Evolutionary conservation across 2,113 vertebrate genomes (phyloP).

Genomic region (Entelurus aequoreus): DNA sequence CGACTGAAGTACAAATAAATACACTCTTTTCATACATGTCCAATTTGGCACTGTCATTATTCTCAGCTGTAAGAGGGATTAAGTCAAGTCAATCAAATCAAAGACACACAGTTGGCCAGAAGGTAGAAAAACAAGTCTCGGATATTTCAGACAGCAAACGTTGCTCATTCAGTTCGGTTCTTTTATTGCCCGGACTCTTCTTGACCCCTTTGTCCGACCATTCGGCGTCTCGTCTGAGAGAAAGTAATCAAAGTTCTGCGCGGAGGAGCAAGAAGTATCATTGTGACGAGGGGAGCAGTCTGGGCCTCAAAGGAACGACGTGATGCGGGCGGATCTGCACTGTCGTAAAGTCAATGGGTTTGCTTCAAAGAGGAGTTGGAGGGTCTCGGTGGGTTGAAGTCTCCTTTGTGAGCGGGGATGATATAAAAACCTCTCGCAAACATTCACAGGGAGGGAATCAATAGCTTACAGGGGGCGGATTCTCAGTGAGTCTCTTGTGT

Average conservation of each 20-base stretch:
- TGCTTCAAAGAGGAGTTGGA: constrained; percentile 19
- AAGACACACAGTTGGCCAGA: constrained; percentile 32
- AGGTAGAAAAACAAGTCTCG: constrained; percentile 32
- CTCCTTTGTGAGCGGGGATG: constrained; percentile 11
- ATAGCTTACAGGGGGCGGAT: constrained; percentile 35
- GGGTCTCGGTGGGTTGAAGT: neutral
- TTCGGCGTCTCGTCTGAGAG: constrained; percentile 44
- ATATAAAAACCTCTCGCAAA: constrained; percentile 15
- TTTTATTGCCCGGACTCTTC: constrained; percentile 41
- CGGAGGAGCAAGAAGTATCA: constrained; percentile 16
- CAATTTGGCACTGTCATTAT: neutral
- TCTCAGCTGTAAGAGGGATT: neutral
- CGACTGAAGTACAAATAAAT: neutral
- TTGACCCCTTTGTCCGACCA: constrained; percentile 18
- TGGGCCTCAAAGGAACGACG: constrained; percentile 16
- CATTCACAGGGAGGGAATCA: constrained; percentile 40
- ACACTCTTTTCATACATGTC: no score
- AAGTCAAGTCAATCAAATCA: constrained; percentile 8
- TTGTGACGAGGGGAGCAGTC: constrained; percentile 13
- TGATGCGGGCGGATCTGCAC: constrained; percentile 31
- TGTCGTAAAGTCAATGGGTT: constrained; percentile 45
- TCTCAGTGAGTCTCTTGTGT: constrained; percentile 9
- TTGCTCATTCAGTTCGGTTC: constrained; percentile 9
- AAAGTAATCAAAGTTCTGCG: constrained; percentile 47
- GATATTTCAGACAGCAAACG: constrained; percentile 22